Evolutionary conservation across 2,797 vertebrate genomes (phyloP).

Genomic region (Nothura maculosa): DNA sequence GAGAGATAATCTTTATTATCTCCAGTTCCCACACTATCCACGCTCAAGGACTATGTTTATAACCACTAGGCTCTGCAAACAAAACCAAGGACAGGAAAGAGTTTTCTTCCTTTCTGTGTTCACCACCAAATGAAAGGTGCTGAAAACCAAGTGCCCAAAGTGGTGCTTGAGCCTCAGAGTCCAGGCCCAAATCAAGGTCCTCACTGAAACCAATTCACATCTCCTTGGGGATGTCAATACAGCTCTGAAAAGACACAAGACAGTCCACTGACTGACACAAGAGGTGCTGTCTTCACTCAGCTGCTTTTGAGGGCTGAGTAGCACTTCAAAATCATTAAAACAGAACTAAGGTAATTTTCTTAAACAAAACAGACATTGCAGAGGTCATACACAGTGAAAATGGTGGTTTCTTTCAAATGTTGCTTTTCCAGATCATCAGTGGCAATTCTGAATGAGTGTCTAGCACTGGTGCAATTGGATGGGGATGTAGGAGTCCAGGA

Average conservation of each 20-base stretch:
- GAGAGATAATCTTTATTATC: conserved; percentile 24
- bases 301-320: not conserved
- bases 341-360: not conserved
- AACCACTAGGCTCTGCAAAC: not conserved
- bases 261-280: not conserved
- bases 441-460: not conserved
- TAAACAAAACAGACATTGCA: not conserved
- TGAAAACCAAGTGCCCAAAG: not conserved
- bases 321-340: not conserved
- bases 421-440: not conserved
- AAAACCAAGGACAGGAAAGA: not conserved
- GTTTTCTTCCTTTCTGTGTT: not conserved
- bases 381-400: not conserved
- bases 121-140: not conserved
- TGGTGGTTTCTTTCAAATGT: not conserved
- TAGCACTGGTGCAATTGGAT: not conserved
- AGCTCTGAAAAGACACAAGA: not conserved
- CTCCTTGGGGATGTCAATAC: not conserved
- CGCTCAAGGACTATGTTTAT: not conserved
- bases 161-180: not conserved
- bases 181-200: not conserved
- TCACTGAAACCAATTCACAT: not conserved
- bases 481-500: conserved; percentile 6
- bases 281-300: not conserved
- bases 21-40: not conserved